Evolutionary conservation across 1,140 invertebrate genomes (phyloP), one percentile per base, ranked within the genome.

Genomic region (Eriosoma lanigerum): DNA sequence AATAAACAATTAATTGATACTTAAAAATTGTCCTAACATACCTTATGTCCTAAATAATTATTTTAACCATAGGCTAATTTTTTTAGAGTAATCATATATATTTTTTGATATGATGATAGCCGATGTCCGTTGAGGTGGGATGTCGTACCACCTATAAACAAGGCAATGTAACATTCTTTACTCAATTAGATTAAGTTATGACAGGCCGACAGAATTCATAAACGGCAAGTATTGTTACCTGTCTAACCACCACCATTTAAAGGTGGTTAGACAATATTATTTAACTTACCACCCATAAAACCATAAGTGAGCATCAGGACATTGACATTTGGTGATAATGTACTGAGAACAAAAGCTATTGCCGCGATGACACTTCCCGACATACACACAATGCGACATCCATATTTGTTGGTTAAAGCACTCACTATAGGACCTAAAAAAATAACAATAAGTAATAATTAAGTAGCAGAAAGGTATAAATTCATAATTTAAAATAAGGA

Each of bases 241-340:
- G 50, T 56, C 72, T 13, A 10, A 21, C 72, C 50, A 56, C 72
- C 72, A 38, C 38, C 21, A 50, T 52, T 21, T 15, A 56, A 19
- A 78, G 29, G 52, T 81, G 26, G 81, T 26, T n/a, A 70, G 52
- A 54, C 38, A 62, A 52, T 64, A 75, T 52, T 76, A 48, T 58
- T 48, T 81, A 56, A 81, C 86, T 88, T 86, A 94, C 94, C 96
- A 88, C 96, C 96, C 83, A 98, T 87, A 46, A 98, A 88, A 66
- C 97, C 97, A 84, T 98, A 99, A 4, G 94, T 93, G 48, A 98
- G 82, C 93, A 98, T 98, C 72, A 99, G 90, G 85, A 95, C 90
- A 84, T 92, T 92, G 81, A 97, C 91, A 82, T 91, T 93, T 21
- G 91, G 90, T 82, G 95, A 94, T 84, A 95, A 92, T n/a, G 92